A percentile compares a stretch with the other conserved stretches of the same genome.
Conservation (phyloP, 2,888 invertebrate species). For the Allolobophora icterica region DNA sequence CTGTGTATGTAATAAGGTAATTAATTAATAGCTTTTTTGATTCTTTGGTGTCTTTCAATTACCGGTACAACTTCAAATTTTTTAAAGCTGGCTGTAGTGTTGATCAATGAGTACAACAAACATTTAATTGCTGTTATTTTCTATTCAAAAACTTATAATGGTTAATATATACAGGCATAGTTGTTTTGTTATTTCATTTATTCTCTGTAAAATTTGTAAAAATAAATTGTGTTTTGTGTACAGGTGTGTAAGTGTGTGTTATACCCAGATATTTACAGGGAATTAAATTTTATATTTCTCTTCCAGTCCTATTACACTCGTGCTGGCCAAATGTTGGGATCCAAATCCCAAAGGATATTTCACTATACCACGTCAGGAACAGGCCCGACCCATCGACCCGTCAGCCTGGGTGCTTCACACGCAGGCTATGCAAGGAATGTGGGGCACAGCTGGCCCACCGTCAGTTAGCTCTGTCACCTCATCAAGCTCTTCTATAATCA, state of each 20-base stretch:
- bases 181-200: neutral
- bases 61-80: too few relatives aligned
- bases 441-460: conserved; percentile 25
- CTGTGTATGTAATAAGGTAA: too few relatives aligned
- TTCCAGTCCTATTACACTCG: conserved; percentile 86
- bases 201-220: neutral
- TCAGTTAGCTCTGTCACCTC: conserved; percentile 70
- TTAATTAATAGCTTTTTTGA: too few relatives aligned
- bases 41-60: too few relatives aligned
- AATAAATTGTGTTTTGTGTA: neutral
- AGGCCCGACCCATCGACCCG: conserved; percentile 97
- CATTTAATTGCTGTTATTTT: too few relatives aligned
- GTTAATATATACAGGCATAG: neutral
- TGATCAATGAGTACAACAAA: too few relatives aligned
- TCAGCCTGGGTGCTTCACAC: conserved; percentile 99
- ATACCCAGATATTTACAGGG: neutral
- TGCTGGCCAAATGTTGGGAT: conserved; percentile 99
- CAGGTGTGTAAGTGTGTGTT: neutral
- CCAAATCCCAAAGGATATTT: conserved; percentile 98
- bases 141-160: neutral
- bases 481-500: conserved; percentile 75
- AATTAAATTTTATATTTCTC: neutral
- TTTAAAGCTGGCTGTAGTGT: too few relatives aligned
- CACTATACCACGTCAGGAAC: conserved; percentile 87
- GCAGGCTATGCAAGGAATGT: conserved; percentile 71